Percentiles rank a stretch among this genome's conserved stretches.
Conservation (phyloP, 2,797 vertebrate genomes). For the Hypotaenidia okinawae region DNA sequence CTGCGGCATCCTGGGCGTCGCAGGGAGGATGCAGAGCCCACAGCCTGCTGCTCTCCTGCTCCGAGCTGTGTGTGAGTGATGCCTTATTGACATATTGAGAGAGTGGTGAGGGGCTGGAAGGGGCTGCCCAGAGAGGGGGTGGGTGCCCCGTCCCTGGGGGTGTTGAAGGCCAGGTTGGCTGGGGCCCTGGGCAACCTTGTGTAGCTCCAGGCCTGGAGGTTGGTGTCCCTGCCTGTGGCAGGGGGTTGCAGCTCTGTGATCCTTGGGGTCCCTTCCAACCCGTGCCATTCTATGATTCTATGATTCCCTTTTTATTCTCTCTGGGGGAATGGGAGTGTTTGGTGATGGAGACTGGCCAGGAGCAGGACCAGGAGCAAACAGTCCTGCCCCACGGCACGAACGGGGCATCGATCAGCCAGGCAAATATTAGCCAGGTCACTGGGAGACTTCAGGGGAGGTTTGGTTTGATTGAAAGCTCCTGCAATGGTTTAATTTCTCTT, state of each 20-base stretch:
- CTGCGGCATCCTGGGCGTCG: rapidly evolving
- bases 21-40: background rate
- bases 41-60: background rate
- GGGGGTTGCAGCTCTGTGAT: too few species aligned
- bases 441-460: background rate
- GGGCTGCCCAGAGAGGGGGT: too few species aligned
- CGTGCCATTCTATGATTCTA: too few species aligned
- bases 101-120: too few species aligned
- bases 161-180: too few species aligned
- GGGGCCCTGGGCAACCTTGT: too few species aligned
- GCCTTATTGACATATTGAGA: background rate
- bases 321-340: rapidly evolving
- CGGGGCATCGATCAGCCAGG: background rate
- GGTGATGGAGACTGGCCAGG: background rate
- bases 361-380: background rate
- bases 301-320: too few species aligned
- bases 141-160: too few species aligned
- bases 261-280: too few species aligned
- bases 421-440: background rate
- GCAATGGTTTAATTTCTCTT: background rate
- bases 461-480: background rate
- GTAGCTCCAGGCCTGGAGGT: too few species aligned
- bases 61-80: rapidly evolving
- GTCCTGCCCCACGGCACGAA: rapidly evolving
- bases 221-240: too few species aligned